phyloP scores from a whole-genome alignment of 2,113 vertebrate species.

The Spermophilus dauricus region DNA sequence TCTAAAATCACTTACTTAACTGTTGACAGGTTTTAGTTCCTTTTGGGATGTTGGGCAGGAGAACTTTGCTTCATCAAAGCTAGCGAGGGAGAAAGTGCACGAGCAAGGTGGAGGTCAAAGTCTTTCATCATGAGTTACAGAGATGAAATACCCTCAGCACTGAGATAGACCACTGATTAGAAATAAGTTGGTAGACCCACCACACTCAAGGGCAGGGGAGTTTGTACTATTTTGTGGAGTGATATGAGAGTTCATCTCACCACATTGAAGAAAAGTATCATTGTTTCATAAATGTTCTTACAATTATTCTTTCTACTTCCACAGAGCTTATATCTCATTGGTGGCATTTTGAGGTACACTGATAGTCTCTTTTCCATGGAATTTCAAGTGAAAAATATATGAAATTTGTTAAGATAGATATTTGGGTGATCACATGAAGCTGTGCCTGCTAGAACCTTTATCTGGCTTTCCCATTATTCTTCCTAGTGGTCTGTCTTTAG shows the following conservation, averaged over 20 bases:
- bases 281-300: not conserved
- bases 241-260: not conserved
- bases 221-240: not conserved
- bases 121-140: not conserved
- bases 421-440: not conserved
- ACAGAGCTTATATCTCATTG: not conserved
- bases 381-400: not conserved
- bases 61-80: not conserved
- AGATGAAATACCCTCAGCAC: not conserved
- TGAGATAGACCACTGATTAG: not conserved
- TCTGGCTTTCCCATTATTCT: not conserved
- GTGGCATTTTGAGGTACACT: not conserved
- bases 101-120: not conserved
- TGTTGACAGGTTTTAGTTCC: not conserved
- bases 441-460: not conserved
- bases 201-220: not conserved
- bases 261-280: not conserved
- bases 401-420: not conserved
- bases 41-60: not conserved
- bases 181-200: not conserved
- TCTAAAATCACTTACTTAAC: not conserved
- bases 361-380: not conserved
- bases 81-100: not conserved
- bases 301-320: not conserved
- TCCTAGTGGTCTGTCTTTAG: not conserved